Evolutionary conservation across 2,113 vertebrate genomes (phyloP).

Genomic region (Theristicus caerulescens): DNA sequence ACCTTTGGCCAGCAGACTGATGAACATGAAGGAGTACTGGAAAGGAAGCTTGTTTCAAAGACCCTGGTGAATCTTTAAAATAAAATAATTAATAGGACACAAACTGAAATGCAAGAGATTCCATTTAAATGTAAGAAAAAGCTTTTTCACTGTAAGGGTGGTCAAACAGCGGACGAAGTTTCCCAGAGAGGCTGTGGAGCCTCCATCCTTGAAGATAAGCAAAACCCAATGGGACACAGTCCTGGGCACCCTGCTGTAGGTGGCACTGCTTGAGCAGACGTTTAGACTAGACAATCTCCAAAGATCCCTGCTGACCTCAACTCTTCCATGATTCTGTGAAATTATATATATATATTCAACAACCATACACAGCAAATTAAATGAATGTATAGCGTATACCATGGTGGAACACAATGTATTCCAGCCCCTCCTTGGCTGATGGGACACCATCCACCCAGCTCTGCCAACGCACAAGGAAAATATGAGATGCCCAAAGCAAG

Average conservation of each 20-base stretch:
- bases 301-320: background rate
- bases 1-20: background rate
- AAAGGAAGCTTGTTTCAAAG: background rate
- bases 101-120: background rate
- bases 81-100: background rate
- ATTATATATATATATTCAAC: background rate
- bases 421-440: background rate
- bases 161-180: background rate
- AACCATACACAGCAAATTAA: background rate
- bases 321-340: background rate
- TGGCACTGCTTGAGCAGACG: background rate
- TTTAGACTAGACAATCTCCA: background rate
- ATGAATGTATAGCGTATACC: background rate
- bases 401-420: accelerated
- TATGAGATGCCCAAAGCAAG: background rate
- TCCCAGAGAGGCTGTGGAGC: background rate
- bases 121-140: background rate
- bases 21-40: background rate
- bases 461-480: background rate
- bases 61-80: background rate
- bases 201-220: background rate
- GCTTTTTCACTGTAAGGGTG: background rate
- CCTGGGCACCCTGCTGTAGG: background rate
- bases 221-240: background rate
- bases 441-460: background rate